A percentile compares a stretch with the other conserved stretches of the same genome.
Evolutionary conservation across 2,113 vertebrate genomes (phyloP).

Genomic region (Psettodes erumei): DNA sequence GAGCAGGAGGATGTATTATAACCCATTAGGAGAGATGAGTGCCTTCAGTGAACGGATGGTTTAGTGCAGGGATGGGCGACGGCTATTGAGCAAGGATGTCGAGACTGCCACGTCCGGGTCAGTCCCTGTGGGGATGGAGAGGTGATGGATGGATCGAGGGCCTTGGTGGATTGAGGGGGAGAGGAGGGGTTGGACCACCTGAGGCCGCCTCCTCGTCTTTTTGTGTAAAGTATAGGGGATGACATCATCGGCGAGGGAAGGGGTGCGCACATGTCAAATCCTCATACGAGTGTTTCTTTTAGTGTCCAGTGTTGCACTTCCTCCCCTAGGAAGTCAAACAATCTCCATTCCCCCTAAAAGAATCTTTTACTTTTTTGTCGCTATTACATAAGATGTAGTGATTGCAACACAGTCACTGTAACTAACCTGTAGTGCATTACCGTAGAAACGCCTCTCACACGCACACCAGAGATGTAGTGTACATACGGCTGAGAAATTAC

Average conservation of each 20-base stretch:
- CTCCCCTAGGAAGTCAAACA: conserved; percentile 17
- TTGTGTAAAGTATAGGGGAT: conserved; percentile 41
- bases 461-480: background rate
- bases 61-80: conserved; percentile 26
- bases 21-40: conserved; percentile 30
- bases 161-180: background rate
- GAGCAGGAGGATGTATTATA: background rate
- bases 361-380: conserved; percentile 1
- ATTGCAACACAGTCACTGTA: conserved; percentile 22
- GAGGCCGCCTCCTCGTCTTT: conserved; percentile 53
- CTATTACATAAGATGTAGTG: background rate
- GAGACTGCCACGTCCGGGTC: conserved; percentile 25
- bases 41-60: conserved; percentile 28
- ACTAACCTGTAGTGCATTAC: background rate
- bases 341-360: background rate
- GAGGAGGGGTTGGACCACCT: conserved; percentile 52
- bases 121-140: conserved; percentile 51
- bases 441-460: conserved; percentile 14
- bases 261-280: background rate
- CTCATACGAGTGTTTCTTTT: conserved; percentile 17
- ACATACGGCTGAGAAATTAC: conserved; percentile 7
- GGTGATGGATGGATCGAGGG: conserved; percentile 5
- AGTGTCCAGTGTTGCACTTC: conserved; percentile 2
- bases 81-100: conserved; percentile 57
- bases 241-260: conserved; percentile 47